phyloP scores from a whole-genome alignment of 1,140 invertebrate genomes.

The Rhyacophila brunnea region DNA sequence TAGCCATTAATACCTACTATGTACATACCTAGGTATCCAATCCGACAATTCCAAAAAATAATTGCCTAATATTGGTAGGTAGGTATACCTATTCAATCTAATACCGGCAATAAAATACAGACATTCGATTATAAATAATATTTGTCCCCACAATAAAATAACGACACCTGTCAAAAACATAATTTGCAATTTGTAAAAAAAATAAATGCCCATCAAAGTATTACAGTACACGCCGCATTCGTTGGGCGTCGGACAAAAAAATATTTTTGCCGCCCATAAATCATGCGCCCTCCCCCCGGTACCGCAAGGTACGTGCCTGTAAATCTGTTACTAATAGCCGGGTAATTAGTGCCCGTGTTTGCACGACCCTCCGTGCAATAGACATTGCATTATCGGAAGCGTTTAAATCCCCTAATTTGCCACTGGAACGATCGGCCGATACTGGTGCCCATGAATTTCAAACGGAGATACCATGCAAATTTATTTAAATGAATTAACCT shows the following conservation, averaged over 20 bases:
- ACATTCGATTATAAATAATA: no score
- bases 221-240: no score
- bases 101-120: no score
- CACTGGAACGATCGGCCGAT: conserved; percentile 6
- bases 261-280: not conserved
- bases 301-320: conserved; percentile 5
- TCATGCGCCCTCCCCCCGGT: not conserved
- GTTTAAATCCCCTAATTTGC: conserved; percentile 22
- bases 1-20: no score
- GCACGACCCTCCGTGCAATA: conserved; percentile 3
- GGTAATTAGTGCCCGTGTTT: conserved; percentile 7
- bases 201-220: no score
- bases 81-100: not conserved
- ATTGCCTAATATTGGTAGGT: not conserved
- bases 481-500: no score
- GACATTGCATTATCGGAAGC: conserved; percentile 14
- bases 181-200: no score
- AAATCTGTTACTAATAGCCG: conserved; percentile 19
- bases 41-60: no score
- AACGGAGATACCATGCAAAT: not conserved
- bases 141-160: not conserved
- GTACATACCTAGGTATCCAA: no score
- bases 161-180: not conserved
- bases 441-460: not conserved
- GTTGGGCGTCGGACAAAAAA: not conserved